Conservation (phyloP, 2,113 vertebrate genomes). For the Sturnus vulgaris region DNA sequence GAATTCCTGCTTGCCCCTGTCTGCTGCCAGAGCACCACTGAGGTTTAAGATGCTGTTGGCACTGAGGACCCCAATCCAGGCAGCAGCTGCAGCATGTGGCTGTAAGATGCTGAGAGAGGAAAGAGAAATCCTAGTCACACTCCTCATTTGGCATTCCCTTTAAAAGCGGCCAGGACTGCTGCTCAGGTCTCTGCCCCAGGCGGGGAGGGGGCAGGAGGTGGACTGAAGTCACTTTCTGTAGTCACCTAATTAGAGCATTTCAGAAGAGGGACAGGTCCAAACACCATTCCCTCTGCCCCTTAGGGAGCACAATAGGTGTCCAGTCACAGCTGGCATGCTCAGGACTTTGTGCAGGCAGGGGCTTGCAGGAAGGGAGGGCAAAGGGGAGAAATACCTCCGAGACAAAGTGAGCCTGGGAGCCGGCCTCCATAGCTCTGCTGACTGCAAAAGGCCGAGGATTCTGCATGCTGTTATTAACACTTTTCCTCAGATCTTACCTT, state of each 20-base stretch:
- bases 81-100: rapidly evolving
- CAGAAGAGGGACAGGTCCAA: neutral
- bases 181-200: neutral
- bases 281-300: neutral
- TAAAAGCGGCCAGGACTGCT: neutral
- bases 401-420: neutral
- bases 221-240: neutral
- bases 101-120: neutral
- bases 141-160: neutral
- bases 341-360: neutral
- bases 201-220: neutral
- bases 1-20: neutral
- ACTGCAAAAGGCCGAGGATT: neutral
- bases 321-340: neutral
- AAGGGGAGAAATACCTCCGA: neutral
- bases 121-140: neutral
- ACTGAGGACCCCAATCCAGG: neutral
- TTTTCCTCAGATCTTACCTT: neutral
- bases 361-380: neutral
- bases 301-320: neutral
- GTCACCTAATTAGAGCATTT: neutral
- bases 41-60: neutral
- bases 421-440: neutral
- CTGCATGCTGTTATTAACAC: neutral
- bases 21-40: neutral